Evolutionary conservation across 2,797 vertebrate genomes (phyloP), one percentile per base, ranked within the genome.

Genomic region (Poeciliopsis paucimaculata): DNA sequence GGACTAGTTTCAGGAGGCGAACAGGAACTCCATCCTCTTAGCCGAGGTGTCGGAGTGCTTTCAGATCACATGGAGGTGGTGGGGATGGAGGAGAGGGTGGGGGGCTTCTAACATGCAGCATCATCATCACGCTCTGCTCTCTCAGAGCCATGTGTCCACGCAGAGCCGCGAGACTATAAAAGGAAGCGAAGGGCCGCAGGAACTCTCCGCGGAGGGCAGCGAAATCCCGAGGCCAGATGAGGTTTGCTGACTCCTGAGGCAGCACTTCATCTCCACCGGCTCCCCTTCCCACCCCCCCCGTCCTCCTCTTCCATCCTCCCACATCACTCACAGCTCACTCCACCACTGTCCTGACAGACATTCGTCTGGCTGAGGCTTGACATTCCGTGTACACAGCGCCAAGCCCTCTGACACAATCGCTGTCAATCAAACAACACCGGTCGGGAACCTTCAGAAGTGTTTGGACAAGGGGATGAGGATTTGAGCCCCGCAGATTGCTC

Each of bases 371-470:
- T 75, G 85, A 82, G 83, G 82, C 83, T 88, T 93, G 92, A 92
- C 94, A 94, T 83, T 88, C 79, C 49, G 86, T 92, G 92, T 93
- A 94, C 89, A 93, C 91, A 93, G 83, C 77, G 80, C 85, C 83
- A 77, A 89, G 90, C 87, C 88, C 88, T 89, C 85, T 75, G 82
- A 87, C 90, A 89, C 91, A 86, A 84, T 78, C 57, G 64, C 91
- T 93, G 94, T 92, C 94, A 94, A 88, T 95, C 94, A 93, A 85
- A 87, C 31, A 36, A 87, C 90, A 86, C 84, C 76, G 85, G 86
- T 72, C 20, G 87, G 89, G 84, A 92, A 90, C 78, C 89, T 86
- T 89, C 80, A 80, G 84, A 90, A 92, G 91, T 93, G 86, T 94
- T 94, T 92, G 89, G 91, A 93, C 91, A 94, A 89, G 88, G 87